Evolutionary conservation across 1,140 invertebrate genomes (phyloP), one percentile per base, ranked within the genome.

Genomic region (Saccostrea echinata): DNA sequence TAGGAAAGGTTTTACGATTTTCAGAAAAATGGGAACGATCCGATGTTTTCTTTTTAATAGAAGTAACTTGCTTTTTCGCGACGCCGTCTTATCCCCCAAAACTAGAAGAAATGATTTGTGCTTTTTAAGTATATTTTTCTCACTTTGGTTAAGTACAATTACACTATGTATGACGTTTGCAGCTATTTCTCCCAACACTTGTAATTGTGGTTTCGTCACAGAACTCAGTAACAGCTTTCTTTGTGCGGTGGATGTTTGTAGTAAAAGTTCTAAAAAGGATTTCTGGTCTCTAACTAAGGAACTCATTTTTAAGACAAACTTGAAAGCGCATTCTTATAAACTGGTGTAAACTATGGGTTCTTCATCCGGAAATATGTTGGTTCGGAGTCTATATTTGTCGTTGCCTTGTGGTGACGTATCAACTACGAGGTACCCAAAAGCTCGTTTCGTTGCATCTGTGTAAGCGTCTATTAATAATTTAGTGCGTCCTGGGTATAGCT

Each of bases 341-440:
- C 52, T 55, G n/a, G 35, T 18, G 53, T 84, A 84, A 30, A 84
- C 53, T 30, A 55, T 30, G 51, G 52, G 83, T 43, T 86, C 57
- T 51, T 85, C 35, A 21, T 33, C 64, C 18, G 84, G 84, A 71
- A 85, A 85, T 24, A 71, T 71, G 27, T 71, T 12, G 9, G 84
- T 85, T 13, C 84, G 16, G 3, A 85, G 52, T 27, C 84, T 35
- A 51, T 51, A 84, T 84, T 55, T 84, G 27, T 84, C 52, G 35
- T 84, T 82, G 13, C 35, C 18, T 27, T 81, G 85, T 57, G 88
- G 85, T 43, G 76, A 51, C 55, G 71, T 83, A 35, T 87, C 85
- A 12, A 89, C 57, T 13, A 87, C 30, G 13, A 89, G 57, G 55
- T 89, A 85, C 82, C 81, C 88, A 61, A 84, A 86, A 11, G 64